Evolutionary conservation across 2,888 invertebrate species (phyloP), one percentile per base, ranked within the genome.

Genomic region (Cantharis rustica): DNA sequence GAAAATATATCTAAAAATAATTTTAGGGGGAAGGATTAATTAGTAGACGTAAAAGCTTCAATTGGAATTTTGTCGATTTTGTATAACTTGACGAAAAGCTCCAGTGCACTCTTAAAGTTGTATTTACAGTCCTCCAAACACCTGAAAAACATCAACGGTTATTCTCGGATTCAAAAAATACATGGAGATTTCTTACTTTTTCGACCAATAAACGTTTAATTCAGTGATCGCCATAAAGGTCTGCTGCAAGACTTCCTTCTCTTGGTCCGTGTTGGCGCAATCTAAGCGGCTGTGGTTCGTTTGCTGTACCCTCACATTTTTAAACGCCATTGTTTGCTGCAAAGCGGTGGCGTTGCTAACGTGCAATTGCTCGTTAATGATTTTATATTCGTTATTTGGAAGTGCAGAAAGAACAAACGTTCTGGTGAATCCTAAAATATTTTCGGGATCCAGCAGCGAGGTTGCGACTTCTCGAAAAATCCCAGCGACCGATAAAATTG

Each of bases 321-420:
- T 85, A 77, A 87, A 87, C n/a, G 84, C 82, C 16, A 79, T 80
- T 9, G 79, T 64, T 26, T 83, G 80, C 78, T 87, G 86, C 31
- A 73, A 47, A 4, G 83, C 82, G 1, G 87, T 81, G 13, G 87
- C 87, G 79, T 88, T 90, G 61, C 91, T 90, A 84, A 94, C 89
- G 83, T 91, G 90, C 11, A 93, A 82, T 88, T 92, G 90, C 83
- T 95, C 95, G 84, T 94, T 93, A 2, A 89, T 84, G 72, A 95
- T 93, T 79, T 90, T 90, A 85, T 92, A 93, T 73, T 92, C 91
- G 1, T 84, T 81, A 0, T 88, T 88, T 20, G 89, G 88, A 5
- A 84, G 84, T 0, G 89, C 87, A 3, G 87, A 83, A 15, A 94
- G 84, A 0, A 91, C 88, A 71, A 94, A 90, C 0, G 91, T 91